Percentiles rank a stretch among this genome's conserved stretches.
phyloP scores from a whole-genome alignment of 2,113 vertebrate genomes.

The Harpagus bidentatus region DNA sequence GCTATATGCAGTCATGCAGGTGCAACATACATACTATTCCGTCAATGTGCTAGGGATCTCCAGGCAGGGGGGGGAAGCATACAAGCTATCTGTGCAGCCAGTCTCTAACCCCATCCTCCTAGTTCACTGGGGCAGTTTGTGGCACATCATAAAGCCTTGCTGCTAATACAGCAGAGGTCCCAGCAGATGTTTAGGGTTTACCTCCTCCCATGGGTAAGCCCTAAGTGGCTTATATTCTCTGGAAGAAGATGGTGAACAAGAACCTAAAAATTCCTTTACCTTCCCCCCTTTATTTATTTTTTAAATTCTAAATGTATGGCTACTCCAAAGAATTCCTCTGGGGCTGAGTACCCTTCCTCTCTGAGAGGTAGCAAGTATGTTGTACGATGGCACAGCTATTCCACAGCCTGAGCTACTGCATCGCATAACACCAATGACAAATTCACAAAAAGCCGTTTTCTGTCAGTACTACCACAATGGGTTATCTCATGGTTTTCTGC shows the following conservation, averaged over 20 bases:
- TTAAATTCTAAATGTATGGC: background rate
- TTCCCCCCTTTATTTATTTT: background rate
- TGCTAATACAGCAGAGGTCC: background rate
- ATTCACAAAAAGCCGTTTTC: background rate
- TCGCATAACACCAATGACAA: background rate
- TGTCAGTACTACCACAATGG: background rate
- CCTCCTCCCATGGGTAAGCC: background rate
- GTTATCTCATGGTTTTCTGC: background rate
- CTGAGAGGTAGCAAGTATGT: background rate
- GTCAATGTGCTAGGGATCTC: background rate
- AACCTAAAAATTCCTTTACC: background rate
- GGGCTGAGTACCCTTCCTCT: background rate
- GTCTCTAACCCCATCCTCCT: background rate
- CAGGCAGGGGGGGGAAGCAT: background rate
- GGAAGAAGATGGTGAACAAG: background rate
- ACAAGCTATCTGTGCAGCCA: background rate
- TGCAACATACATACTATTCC: accelerated
- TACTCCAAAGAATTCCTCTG: background rate
- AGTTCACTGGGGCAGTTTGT: background rate
- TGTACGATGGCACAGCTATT: background rate
- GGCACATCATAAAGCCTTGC: background rate
- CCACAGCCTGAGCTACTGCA: background rate
- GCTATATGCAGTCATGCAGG: background rate
- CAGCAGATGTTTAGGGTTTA: background rate
- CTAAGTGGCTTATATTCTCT: background rate